phyloP scores from a whole-genome alignment of 2,113 vertebrate genomes.

The Chamaetylas fuelleborni region DNA sequence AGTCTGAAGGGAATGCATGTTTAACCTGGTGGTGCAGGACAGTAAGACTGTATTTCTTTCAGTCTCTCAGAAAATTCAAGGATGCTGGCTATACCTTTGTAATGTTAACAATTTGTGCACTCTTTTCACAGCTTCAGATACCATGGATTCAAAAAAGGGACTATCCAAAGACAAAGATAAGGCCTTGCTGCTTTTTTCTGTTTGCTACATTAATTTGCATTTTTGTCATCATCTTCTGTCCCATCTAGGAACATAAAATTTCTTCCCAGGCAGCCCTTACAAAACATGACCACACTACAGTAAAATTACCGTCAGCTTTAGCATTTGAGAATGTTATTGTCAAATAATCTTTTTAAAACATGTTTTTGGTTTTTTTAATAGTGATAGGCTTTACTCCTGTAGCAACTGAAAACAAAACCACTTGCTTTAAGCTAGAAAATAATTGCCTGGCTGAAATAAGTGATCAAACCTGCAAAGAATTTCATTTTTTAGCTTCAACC shows the following conservation, averaged over 20 bases:
- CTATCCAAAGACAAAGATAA: background rate
- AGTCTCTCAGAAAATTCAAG: background rate
- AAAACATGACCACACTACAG: background rate
- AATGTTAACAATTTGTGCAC: background rate
- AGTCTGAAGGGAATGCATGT: background rate
- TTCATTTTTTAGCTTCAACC: background rate
- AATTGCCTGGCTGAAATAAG: background rate
- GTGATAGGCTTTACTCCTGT: background rate
- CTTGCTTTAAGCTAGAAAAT: background rate
- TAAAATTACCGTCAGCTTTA: background rate
- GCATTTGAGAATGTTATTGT: background rate
- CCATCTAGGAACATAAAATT: background rate
- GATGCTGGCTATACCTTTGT: background rate
- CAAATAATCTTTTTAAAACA: background rate
- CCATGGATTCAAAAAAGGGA: background rate
- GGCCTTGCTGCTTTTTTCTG: background rate
- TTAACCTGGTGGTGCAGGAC: background rate
- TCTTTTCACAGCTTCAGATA: background rate
- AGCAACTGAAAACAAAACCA: background rate
- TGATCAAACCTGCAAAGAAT: background rate
- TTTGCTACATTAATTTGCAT: background rate
- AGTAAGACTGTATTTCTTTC: background rate
- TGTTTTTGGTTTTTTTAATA: background rate
- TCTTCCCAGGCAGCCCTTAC: background rate
- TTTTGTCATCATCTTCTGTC: background rate